Conservation (phyloP, 2,113 vertebrate genomes). For the Serranochromis macrocephalus region DNA sequence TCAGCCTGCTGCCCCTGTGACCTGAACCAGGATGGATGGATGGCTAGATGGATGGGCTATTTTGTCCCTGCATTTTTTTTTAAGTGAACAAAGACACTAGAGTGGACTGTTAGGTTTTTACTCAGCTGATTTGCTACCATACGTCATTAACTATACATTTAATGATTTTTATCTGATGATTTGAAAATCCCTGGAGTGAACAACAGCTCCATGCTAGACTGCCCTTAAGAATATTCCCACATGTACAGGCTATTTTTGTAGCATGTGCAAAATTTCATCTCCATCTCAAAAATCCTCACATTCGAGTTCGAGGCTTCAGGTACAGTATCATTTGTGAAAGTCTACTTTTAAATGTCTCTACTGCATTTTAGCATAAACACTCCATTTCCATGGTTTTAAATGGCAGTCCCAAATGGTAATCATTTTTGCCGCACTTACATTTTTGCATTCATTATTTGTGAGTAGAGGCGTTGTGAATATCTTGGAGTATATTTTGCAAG, state of each 20-base stretch:
- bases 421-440: not conserved
- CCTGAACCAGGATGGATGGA: not conserved
- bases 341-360: constrained; percentile 22
- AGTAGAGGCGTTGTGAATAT: constrained; percentile 13
- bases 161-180: not conserved
- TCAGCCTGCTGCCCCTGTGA: not conserved
- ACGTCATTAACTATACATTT: not conserved
- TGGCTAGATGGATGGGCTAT: not conserved
- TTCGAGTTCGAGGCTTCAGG: not conserved
- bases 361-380: constrained; percentile 1
- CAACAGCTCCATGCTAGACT: not conserved
- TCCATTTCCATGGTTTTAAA: not conserved
- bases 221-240: not conserved
- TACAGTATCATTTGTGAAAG: not conserved
- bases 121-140: not conserved
- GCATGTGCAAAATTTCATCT: not conserved
- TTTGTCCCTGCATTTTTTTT: not conserved
- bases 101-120: not conserved
- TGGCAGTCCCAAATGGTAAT: not conserved
- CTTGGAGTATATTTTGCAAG: constrained; percentile 4
- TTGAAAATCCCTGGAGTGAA: not conserved
- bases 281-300: not conserved
- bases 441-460: not conserved
- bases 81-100: not conserved
- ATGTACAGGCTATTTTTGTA: not conserved